Evolutionary conservation across 2,888 invertebrate species (phyloP).

Genomic region (Oligia fasciuncula): DNA sequence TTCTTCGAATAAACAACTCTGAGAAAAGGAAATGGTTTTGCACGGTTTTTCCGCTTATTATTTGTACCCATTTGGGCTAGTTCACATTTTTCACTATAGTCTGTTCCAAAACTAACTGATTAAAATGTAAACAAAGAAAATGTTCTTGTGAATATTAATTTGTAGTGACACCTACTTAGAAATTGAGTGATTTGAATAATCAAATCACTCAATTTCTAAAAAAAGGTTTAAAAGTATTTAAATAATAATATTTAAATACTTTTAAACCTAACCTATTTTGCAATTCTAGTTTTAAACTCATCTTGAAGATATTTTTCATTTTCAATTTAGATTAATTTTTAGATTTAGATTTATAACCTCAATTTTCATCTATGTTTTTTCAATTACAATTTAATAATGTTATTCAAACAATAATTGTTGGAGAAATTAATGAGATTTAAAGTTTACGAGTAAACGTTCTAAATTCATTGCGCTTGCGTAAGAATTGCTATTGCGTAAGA

Average conservation of each 20-base stretch:
- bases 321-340: not conserved
- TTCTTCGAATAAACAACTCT: conserved; percentile 55
- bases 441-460: not conserved
- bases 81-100: not conserved
- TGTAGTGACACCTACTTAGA: too few relatives aligned
- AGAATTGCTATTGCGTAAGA: not conserved
- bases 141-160: not conserved
- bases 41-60: conserved; percentile 9
- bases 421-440: too few relatives aligned
- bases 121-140: not conserved
- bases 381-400: not conserved
- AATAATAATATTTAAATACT: not conserved
- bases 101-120: not conserved
- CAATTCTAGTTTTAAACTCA: not conserved
- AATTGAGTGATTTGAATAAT: not conserved
- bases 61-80: conserved; percentile 5
- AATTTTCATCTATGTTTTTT: not conserved
- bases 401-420: not conserved
- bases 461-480: not conserved
- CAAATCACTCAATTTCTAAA: too few relatives aligned
- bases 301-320: not conserved
- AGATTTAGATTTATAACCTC: not conserved
- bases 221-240: too few relatives aligned
- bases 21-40: conserved; percentile 41
- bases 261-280: not conserved